A percentile compares a stretch with the other conserved stretches of the same genome.
Evolutionary conservation across 2,888 invertebrate species (phyloP).

Genomic region (Thecophora atra): DNA sequence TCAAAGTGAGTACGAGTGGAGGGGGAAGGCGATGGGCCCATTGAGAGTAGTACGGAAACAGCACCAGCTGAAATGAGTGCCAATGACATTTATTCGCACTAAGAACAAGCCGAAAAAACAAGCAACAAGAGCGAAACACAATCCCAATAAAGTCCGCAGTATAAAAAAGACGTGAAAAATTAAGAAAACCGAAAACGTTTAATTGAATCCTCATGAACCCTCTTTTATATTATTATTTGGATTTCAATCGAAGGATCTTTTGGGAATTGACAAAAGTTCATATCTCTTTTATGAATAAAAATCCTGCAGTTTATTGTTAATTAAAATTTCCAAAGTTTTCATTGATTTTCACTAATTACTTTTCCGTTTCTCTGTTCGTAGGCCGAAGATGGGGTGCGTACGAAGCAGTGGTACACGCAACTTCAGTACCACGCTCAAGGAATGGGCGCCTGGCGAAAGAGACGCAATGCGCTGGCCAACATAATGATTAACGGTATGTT

Average conservation of each 20-base stretch:
- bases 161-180: too few species aligned
- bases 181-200: neutral
- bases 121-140: constrained; percentile 20
- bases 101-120: constrained; percentile 7
- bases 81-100: constrained; percentile 33
- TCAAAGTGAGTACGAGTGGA: constrained; percentile 76
- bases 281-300: too few species aligned
- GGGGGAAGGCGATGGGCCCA: neutral
- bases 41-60: constrained; percentile 25
- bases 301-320: too few species aligned
- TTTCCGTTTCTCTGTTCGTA: constrained; percentile 58
- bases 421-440: constrained; percentile 91
- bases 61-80: constrained; percentile 26
- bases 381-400: constrained; percentile 89
- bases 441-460: constrained; percentile 90
- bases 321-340: too few species aligned
- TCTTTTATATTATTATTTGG: neutral
- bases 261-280: too few species aligned
- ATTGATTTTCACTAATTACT: too few species aligned
- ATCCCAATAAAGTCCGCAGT: neutral
- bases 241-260: neutral
- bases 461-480: constrained; percentile 93
- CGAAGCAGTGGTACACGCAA: constrained; percentile 89
- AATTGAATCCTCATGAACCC: constrained; percentile 12
- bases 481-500: constrained; percentile 94